These are phyloP conservation scores for Sturnira hondurensis DNA, from an alignment of 2,113 vertebrate genomes.

Conservation along the genomic window DNA sequence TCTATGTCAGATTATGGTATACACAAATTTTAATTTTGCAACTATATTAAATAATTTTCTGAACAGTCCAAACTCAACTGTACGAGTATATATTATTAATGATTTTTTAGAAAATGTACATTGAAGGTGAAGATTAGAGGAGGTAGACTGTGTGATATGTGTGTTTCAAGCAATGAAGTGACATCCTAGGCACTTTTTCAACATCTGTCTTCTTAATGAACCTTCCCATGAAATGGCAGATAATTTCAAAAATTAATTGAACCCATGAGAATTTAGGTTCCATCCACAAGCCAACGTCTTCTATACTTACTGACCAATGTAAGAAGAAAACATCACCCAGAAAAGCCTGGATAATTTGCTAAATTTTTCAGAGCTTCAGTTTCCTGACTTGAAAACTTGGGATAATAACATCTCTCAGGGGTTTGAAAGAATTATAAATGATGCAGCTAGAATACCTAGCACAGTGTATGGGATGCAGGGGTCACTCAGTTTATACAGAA, in stretches of 20 bases:
- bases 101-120: constrained; percentile 1
- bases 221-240: not conserved
- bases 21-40: too few species aligned
- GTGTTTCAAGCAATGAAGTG: not conserved
- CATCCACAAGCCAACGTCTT: not conserved
- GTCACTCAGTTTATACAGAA: fast-evolving
- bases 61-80: too few species aligned
- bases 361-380: not conserved
- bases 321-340: not conserved
- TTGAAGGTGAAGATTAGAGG: not conserved
- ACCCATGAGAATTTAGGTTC: not conserved
- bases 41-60: too few species aligned
- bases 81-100: not conserved
- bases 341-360: not conserved
- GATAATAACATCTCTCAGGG: not conserved
- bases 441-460: not conserved
- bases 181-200: not conserved
- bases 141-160: not conserved
- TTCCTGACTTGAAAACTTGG: not conserved
- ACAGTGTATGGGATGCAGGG: not conserved
- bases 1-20: too few species aligned
- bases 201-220: not conserved
- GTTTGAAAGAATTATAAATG: not conserved
- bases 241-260: not conserved
- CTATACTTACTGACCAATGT: not conserved